Base-by-base conservation (phyloP, 2,888 invertebrate species). In the Thecocarcelia acutangulata region DNA sequence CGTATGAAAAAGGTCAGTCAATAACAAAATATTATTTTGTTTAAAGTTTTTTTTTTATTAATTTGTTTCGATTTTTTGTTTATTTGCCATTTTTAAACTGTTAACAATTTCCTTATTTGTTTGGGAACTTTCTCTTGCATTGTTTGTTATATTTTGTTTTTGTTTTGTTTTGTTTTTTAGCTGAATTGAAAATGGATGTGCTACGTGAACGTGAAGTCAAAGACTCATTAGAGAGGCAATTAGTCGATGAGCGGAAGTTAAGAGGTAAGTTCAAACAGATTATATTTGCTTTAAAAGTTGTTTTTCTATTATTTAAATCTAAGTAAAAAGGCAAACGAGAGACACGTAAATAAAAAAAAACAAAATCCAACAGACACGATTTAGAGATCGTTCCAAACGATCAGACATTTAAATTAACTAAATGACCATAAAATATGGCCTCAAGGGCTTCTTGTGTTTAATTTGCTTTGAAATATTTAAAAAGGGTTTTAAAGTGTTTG, bases 181-280 rank as follows among this genome's bases (percentile, higher is more conserved):
- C 97, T 90, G 98, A 98, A 92, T 93, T 98, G 86, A 97, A 97
- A 92, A 97, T 97, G 96, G 98, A 98, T 91, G 95, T 98, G 83
- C 92, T 97, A 85, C 93, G 97, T 88, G 98, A 98, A 92, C 92
- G 97, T 88, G 98, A 98, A 92, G 95, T 97, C 83, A 96, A 97
- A 92, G 97, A 97, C 92, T 97, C 96, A 89, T 91, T 98, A 88
- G 98, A 98, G 92, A 94, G 97, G 91, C 97, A 97, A 92, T 94
- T 98, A 83, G 93, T 95, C 86, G 97, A 98, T 90, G 98, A 98
- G 91, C 96, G 97, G 92, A 97, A 97, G 93, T 94, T 96, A 91
- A 94, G 97, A 94, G 96, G 98, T 98, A 92, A 94, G 96, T 86
- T 72, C 48, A 66, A 75, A 78, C 56, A 74, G 33, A 63, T 48